A percentile compares a stretch with the other conserved stretches of the same genome.
These are phyloP conservation scores for Papilio xuthus DNA, from an alignment of 1,140 invertebrate species.

Conservation along the genomic window DNA sequence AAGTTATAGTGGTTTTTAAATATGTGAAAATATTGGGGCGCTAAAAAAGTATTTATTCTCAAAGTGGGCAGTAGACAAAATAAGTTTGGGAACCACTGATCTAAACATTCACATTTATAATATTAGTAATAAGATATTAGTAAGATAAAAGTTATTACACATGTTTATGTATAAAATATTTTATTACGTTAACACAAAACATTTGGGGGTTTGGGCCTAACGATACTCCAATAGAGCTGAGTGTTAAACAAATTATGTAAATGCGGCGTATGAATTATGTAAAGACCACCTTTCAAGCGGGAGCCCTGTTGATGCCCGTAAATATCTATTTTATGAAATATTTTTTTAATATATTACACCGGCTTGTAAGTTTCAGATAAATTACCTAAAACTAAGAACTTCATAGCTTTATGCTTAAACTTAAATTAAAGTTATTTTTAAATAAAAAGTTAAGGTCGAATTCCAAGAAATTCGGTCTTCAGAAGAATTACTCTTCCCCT, in stretches of 20 bases:
- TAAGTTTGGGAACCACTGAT: no score
- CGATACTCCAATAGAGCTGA: background rate
- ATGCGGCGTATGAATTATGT: slow-evolving; percentile 21
- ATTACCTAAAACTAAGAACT: no score
- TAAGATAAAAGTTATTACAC: background rate
- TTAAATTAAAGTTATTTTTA: background rate
- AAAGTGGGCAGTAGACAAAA: no score
- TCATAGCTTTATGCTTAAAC: background rate
- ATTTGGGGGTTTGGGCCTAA: background rate
- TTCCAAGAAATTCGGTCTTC: no score
- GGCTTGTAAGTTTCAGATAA: background rate
- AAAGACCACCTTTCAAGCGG: slow-evolving; percentile 23
- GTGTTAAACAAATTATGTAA: slow-evolving; percentile 33
- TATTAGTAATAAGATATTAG: no score
- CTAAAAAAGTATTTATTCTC: no score
- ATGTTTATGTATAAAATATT: background rate
- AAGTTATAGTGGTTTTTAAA: no score
- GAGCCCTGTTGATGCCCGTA: slow-evolving; percentile 2
- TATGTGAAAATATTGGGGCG: no score
- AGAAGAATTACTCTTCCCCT: no score
- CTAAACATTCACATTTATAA: no score
- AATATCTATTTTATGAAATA: slow-evolving; percentile 18
- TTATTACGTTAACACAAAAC: slow-evolving; percentile 24
- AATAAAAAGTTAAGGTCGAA: no score
- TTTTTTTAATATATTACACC: background rate